These are phyloP conservation scores for Platerodrilus igneus DNA, from an alignment of 2,888 invertebrate species.

Conservation along the genomic window DNA sequence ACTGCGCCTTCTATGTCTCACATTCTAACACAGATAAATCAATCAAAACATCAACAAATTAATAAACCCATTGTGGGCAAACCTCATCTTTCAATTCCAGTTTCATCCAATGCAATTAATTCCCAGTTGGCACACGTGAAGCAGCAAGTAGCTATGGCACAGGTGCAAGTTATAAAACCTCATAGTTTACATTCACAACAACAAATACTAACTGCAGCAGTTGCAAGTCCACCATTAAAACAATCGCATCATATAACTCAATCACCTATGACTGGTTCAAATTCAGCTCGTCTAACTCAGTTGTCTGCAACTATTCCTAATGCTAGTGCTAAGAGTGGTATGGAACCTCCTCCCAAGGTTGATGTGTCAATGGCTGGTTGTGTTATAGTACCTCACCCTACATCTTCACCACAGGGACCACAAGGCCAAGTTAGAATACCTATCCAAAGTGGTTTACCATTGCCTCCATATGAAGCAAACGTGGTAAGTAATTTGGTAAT, in stretches of 20 bases:
- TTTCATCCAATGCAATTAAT: slow-evolving; percentile 30
- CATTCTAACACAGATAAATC: slow-evolving; percentile 33
- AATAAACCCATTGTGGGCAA: too few relatives aligned
- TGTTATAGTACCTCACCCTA: slow-evolving; percentile 50
- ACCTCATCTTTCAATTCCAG: slow-evolving; percentile 16
- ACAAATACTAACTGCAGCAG: slow-evolving; percentile 51
- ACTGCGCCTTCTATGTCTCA: slow-evolving; percentile 20
- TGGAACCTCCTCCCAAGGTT: slow-evolving; percentile 55
- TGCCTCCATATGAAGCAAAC: slow-evolving; percentile 60
- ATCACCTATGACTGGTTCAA: slow-evolving; percentile 44
- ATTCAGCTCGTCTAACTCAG: slow-evolving; percentile 53
- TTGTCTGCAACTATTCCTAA: slow-evolving; percentile 52
- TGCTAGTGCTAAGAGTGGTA: slow-evolving; percentile 43
- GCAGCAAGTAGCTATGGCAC: slow-evolving; percentile 31
- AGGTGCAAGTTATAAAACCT: slow-evolving; percentile 25
- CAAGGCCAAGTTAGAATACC: slow-evolving; percentile 50
- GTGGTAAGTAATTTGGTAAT: slow-evolving; percentile 58
- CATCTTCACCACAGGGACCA: slow-evolving; percentile 49
- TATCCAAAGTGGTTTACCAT: slow-evolving; percentile 54
- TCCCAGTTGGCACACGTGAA: slow-evolving; percentile 49
- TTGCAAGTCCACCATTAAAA: slow-evolving; percentile 47
- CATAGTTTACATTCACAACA: slow-evolving; percentile 36
- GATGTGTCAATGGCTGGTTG: slow-evolving; percentile 54
- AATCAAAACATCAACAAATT: slow-evolving; percentile 43
- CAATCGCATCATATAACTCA: slow-evolving; percentile 27